A percentile compares a stretch with the other conserved stretches of the same genome.
Evolutionary conservation across 1,140 invertebrate genomes (phyloP).

Genomic region (Drosophila sechellia): DNA sequence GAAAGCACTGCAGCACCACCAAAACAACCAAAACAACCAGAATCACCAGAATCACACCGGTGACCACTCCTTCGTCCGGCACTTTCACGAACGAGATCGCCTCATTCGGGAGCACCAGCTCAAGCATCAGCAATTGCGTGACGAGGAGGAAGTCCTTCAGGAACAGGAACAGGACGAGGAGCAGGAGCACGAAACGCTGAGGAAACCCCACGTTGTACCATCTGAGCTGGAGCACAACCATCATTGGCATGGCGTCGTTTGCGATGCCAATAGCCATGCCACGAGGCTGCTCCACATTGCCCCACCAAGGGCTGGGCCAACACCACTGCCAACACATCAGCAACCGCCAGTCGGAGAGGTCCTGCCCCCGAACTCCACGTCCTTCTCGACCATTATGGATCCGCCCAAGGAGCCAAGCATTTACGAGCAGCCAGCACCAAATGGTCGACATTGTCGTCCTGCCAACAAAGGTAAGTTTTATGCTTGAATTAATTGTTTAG

Average conservation of each 20-base stretch:
- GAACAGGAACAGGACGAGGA: conserved; percentile 23
- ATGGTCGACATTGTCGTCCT: conserved; percentile 51
- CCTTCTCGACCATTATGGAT: background rate
- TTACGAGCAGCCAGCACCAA: conserved; percentile 58
- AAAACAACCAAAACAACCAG: conserved; percentile 26
- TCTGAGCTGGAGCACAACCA: conserved; percentile 64
- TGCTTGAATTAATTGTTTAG: conserved; percentile 36
- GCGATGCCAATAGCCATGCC: conserved; percentile 63
- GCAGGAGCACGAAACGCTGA: conserved; percentile 1
- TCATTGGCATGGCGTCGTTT: conserved; percentile 82
- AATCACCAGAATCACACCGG: conserved; percentile 45
- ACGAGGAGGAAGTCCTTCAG: conserved; percentile 52
- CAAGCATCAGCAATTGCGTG: conserved; percentile 74
- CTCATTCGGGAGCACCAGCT: conserved; percentile 83
- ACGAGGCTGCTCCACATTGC: conserved; percentile 25
- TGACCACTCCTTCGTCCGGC: conserved; percentile 76
- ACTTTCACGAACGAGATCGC: conserved; percentile 83
- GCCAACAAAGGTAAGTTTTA: conserved; percentile 71
- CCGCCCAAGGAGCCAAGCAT: conserved; percentile 57
- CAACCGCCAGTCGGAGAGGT: conserved; percentile 2
- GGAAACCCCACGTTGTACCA: conserved; percentile 17
- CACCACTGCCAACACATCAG: background rate
- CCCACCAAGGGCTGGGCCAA: conserved; percentile 3
- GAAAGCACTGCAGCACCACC: conserved; percentile 55
- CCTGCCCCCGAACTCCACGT: conserved; percentile 2